Conservation (phyloP, 1,140 invertebrate genomes). For the Drosophila equinoxialis region DNA sequence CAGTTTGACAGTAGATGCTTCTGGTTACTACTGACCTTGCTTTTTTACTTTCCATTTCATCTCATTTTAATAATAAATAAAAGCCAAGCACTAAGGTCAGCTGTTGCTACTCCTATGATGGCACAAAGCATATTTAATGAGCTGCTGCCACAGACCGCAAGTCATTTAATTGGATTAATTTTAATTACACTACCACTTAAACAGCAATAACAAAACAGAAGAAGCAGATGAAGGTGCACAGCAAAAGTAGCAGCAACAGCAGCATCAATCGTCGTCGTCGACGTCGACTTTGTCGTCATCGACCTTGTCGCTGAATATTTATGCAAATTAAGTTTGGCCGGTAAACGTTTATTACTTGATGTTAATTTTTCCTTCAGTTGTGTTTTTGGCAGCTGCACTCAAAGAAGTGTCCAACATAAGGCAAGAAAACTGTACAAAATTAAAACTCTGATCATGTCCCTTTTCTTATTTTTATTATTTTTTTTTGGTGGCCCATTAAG, state of each 20-base stretch:
- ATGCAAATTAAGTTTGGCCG: slow-evolving; percentile 57
- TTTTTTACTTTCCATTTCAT: neutral
- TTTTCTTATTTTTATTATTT: slow-evolving; percentile 19
- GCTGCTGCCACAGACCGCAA: slow-evolving; percentile 45
- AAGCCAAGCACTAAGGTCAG: slow-evolving; percentile 19
- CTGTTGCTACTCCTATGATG: neutral
- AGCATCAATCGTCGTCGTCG: neutral
- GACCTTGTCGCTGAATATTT: slow-evolving; percentile 39
- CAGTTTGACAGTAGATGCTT: neutral
- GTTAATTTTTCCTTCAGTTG: slow-evolving; percentile 29
- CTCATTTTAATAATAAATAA: slow-evolving; percentile 28
- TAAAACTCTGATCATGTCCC: slow-evolving; percentile 42
- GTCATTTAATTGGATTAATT: slow-evolving; percentile 72
- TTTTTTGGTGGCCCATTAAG: slow-evolving; percentile 47
- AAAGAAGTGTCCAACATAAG: neutral
- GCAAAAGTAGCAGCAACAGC: slow-evolving; percentile 27
- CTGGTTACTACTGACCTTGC: neutral
- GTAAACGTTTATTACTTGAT: slow-evolving; percentile 60
- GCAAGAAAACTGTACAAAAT: slow-evolving; percentile 39
- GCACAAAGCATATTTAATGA: slow-evolving; percentile 40
- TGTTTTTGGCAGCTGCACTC: slow-evolving; percentile 39
- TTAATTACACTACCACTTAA: slow-evolving; percentile 67
- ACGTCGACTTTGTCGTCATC: neutral
- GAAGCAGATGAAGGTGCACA: neutral
- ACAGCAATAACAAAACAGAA: slow-evolving; percentile 17